Evolutionary conservation across 2,797 vertebrate species (phyloP), one percentile per base, ranked within the genome.

Genomic region (Fistularia tabacaria): DNA sequence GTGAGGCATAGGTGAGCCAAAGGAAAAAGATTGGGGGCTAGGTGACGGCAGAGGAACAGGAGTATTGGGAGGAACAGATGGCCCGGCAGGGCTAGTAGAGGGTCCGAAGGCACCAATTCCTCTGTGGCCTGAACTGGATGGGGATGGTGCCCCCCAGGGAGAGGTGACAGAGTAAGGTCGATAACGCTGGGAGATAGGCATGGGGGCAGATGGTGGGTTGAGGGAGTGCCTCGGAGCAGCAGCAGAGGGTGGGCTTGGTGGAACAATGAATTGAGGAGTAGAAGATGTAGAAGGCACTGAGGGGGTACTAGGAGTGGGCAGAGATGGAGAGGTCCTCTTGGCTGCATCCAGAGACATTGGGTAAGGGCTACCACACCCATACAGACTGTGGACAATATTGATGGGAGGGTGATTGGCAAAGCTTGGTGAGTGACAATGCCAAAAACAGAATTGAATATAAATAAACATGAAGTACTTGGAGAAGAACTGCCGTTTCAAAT

Each of bases 301-400:
- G 55, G 92, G 84, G 66, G 85, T 61, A n/a, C 73, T 54, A 44
- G 92, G 85, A 64, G 85, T 61, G 14, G 74, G 58, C 44, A 86
- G 62, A 80, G 91, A 87, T n/a, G 90, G 87, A 64, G 90, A 87
- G 53, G 62, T 89, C 88, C 87, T 77, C 74, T 89, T 90, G 80
- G 89, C 76, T 74, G 82, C 85, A 81, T 87, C 92, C 91, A 91
- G 74, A 84, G 88, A 74, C 68, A 84, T 70, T 57, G 88, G 82
- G 77, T 92, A 88, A 71, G 96, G 96, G 87, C 94, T 98, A 92
- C 74, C 59, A 79, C 91, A 91, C 77, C 93, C 94, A 88, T 97
- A 98, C 80, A 99, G 93, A 93, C 97, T 99, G 91, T 70, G 90
- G 81, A 89, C 69, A 91, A 89, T 82, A 86, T 82, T 64, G 73